phyloP scores from a whole-genome alignment of 2,113 vertebrate species.

The Gallinago media region DNA sequence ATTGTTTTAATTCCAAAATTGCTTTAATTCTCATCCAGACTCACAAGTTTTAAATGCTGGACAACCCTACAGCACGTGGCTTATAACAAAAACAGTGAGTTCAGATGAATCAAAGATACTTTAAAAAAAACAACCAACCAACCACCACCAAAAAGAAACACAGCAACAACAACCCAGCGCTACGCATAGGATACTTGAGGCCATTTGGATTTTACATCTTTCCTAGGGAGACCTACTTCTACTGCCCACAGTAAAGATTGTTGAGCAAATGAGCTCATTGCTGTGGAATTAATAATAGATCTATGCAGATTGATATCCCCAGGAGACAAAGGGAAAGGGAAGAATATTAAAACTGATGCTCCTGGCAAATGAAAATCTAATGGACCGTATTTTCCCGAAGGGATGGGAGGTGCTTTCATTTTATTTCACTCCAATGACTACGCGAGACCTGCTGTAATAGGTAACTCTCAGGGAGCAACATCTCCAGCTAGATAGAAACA shows the following conservation, averaged over 20 bases:
- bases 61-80: neutral
- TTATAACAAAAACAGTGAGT: neutral
- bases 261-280: neutral
- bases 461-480: neutral
- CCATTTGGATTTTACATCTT: neutral
- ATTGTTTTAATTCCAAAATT: neutral
- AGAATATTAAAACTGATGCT: slow-evolving; percentile 40
- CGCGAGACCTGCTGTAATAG: neutral
- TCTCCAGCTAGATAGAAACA: neutral
- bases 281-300: slow-evolving; percentile 38
- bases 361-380: slow-evolving; percentile 55
- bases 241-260: neutral
- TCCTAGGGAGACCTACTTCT: neutral
- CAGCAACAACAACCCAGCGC: neutral
- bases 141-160: neutral
- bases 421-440: neutral
- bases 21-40: neutral
- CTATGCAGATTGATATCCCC: slow-evolving; percentile 44
- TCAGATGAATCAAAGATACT: neutral
- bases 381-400: neutral
- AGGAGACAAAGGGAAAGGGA: neutral
- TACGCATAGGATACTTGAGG: neutral
- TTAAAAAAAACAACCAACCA: neutral
- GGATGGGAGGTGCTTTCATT: neutral
- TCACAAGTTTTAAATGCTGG: neutral